Evolutionary conservation across 2,113 vertebrate species (phyloP), one percentile per base, ranked within the genome.

Genomic region (Vicugna pacos): DNA sequence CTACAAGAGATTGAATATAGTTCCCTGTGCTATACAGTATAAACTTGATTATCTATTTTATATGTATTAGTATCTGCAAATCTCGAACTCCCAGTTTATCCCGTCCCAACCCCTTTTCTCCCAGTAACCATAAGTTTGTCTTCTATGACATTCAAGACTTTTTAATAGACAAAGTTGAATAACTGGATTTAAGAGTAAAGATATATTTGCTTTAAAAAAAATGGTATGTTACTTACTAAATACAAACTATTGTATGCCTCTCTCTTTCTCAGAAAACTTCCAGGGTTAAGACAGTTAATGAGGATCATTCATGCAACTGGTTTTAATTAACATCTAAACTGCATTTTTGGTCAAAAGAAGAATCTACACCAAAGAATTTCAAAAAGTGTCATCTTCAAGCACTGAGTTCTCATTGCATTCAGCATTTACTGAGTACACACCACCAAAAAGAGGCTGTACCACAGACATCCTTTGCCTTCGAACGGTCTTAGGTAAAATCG

Each of bases 361-460:
- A 35, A 26, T 46, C 8, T 22, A 30, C 20, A 14, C 7, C 1
- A n/a, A 64, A 95, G 26, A 64, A 85, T 48, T 30, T 58, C 30
- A 22, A 58, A 16, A 70, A 70, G 30, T 22, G 12, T 65, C 73
- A 19, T 28, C 19, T 48, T n/a, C 15, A 26, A 35, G 56, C 30
- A 28, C 4, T 1, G 28, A 38, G 26, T 7, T 13, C 38, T 46
- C 5, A 12, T 14, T n/a, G 11, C 14, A 12, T 54, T 75, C 26
- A 22, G 12, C 24, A 17, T 6, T 8, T 30, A 14, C 14, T 10
- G 12, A 42, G 28, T 3, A 30, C 42, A 32, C 5, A 46, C 17
- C 8, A 16, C 14, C n/a, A 19, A 58, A 38, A n/a, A 30, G 26
- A 42, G 1, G 0, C 50, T 14, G 12, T 2, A 2, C 13, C n/a